Base-by-base conservation (phyloP, 2,888 invertebrate species). In the Lutraria lutraria region DNA sequence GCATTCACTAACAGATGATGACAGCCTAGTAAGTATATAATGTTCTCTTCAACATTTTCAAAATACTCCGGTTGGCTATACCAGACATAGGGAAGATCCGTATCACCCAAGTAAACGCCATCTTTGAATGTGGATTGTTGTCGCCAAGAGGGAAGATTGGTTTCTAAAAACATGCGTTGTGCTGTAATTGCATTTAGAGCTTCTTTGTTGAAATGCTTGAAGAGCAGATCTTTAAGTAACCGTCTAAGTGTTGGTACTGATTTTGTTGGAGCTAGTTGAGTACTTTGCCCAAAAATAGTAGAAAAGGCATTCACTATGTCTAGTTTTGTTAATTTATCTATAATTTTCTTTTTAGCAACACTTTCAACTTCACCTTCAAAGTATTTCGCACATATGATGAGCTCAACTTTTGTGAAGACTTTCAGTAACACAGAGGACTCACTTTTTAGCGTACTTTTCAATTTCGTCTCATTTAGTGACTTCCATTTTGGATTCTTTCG, bases 1-100 rank as follows among this genome's bases (percentile, higher is more conserved):
- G 88, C 88, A 81, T 90, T 90, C 0, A 87, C 86, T 25, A 87
- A 84, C 25, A 90, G 34, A 81, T 88, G 90, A 43, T 90, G 89
- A 56, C 82, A 83, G 60, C 89, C 89, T 3, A 89, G 80, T 54
- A 89, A 54, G 29, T 56, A 85, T 25, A 88, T 52, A 12, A 87
- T 53, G 21, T 79, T 31, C 0, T 80, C 29, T 0, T 80, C 34
- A 34, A 56, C 63, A 76, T 15, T 13, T 53, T 19, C 19, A 34
- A 86, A 82, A 56, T 81, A 85, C 72, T 88, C 88, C 1, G 88
- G 88, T 29, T 88, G 83, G 21, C 83, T 81, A 79, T 88, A 90
- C 90, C 90, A 88, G 0, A 60, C n/a, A 60, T 88, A 80, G 0
- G 54, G 76, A 10, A 0, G 19, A 3, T 25, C 29, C 3, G 31